phyloP scores from a whole-genome alignment of 2,888 invertebrate genomes.

The Phrixothrix hirtus region DNA sequence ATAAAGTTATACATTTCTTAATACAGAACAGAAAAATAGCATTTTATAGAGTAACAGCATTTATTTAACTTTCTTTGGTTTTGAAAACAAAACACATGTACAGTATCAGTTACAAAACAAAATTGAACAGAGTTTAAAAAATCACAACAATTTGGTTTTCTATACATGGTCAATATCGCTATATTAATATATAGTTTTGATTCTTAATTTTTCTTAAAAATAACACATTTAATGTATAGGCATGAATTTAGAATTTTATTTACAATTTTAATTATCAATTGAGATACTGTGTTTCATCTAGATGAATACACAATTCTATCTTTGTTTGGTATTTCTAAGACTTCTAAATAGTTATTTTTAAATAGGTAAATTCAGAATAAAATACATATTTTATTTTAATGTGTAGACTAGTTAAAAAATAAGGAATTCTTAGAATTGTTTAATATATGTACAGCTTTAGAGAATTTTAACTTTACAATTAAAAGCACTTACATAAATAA shows the following conservation, averaged over 20 bases:
- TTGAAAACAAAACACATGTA: slow-evolving; percentile 38
- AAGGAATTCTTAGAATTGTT: slow-evolving; percentile 13
- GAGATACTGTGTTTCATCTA: slow-evolving; percentile 15
- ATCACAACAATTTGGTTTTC: slow-evolving; percentile 21
- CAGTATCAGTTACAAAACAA: slow-evolving; percentile 26
- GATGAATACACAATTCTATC: slow-evolving; percentile 15
- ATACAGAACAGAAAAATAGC: too few species aligned
- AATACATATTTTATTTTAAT: slow-evolving; percentile 11
- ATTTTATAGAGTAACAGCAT: slow-evolving; percentile 29
- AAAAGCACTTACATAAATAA: slow-evolving; percentile 3
- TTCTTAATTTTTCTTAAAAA: slow-evolving; percentile 30
- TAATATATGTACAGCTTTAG: slow-evolving; percentile 10
- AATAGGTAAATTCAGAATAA: slow-evolving; percentile 12
- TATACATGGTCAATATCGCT: slow-evolving; percentile 27
- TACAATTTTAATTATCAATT: slow-evolving; percentile 20
- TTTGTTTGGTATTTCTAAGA: slow-evolving; percentile 7
- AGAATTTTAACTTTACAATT: slow-evolving; percentile 7
- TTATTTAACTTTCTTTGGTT: slow-evolving; percentile 41
- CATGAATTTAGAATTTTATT: slow-evolving; percentile 52
- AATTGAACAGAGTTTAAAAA: slow-evolving; percentile 17
- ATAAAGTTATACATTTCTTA: too few species aligned
- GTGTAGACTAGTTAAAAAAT: slow-evolving; percentile 27
- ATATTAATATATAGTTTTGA: slow-evolving; percentile 21
- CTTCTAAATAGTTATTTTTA: slow-evolving; percentile 9
- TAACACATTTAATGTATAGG: slow-evolving; percentile 44